Conservation (phyloP, 2,797 vertebrate species). For the Sorex maritimensis region DNA sequence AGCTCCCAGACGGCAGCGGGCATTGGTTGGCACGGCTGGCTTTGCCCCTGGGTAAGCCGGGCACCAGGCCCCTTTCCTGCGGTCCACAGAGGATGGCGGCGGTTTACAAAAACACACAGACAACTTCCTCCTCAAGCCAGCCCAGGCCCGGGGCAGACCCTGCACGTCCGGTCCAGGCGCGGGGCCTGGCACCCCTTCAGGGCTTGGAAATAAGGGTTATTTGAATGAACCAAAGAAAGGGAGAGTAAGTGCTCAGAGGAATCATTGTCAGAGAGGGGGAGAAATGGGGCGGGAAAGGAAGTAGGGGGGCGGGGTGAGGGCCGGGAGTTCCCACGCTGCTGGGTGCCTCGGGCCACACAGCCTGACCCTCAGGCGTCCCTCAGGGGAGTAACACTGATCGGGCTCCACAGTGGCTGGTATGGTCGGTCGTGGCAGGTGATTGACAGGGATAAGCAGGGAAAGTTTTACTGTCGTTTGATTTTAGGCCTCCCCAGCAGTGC, state of each 20-base stretch:
- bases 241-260: neutral
- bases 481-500: too few species aligned
- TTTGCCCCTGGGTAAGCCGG: conserved; percentile 11
- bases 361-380: rapidly evolving
- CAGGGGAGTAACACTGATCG: too few species aligned
- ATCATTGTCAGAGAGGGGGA: neutral
- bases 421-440: too few species aligned
- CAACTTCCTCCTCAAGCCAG: rapidly evolving
- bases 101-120: conserved; percentile 1
- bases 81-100: neutral
- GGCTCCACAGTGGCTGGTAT: too few species aligned
- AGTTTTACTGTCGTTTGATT: too few species aligned
- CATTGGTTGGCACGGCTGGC: conserved; percentile 19
- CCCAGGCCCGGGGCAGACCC: neutral
- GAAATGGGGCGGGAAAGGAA: neutral
- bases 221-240: conserved; percentile 45
- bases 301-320: neutral
- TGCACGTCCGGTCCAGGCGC: neutral
- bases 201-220: conserved; percentile 38
- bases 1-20: neutral
- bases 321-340: neutral
- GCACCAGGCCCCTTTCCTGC: neutral
- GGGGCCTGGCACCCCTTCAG: conserved; percentile 36
- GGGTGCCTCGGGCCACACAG: rapidly evolving
- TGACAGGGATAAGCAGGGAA: too few species aligned